A percentile compares a stretch with the other conserved stretches of the same genome.
Conservation (phyloP, 2,797 vertebrate species). For the Macropus fuliginosus region DNA sequence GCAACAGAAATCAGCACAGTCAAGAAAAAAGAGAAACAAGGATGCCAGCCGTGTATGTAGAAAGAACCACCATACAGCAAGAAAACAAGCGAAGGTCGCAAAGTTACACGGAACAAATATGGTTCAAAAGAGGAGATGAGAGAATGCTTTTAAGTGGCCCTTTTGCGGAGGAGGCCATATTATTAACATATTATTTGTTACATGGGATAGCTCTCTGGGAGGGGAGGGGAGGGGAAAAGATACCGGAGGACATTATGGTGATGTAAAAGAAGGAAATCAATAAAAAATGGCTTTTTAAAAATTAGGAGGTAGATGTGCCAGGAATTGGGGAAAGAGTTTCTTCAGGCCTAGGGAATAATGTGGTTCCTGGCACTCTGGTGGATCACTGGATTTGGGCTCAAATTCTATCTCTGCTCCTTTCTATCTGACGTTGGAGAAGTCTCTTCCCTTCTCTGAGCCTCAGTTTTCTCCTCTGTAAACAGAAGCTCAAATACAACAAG, state of each 20-base stretch:
- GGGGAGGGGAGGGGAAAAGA: neutral
- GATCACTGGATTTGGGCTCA: neutral
- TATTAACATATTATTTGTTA: neutral
- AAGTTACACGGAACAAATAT: neutral
- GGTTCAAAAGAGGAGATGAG: neutral
- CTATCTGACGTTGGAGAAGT: neutral
- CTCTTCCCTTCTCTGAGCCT: neutral
- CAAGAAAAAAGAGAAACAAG: neutral
- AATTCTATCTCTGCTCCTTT: neutral
- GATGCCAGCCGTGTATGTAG: neutral
- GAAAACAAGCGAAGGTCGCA: fast-evolving
- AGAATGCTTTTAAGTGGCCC: neutral
- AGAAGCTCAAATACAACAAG: neutral
- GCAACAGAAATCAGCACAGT: neutral
- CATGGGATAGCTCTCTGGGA: neutral
- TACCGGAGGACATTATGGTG: neutral
- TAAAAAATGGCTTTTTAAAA: neutral
- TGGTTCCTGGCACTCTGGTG: neutral
- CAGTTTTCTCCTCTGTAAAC: neutral
- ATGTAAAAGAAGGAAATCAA: neutral
- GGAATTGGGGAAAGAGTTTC: neutral
- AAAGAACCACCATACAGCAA: neutral
- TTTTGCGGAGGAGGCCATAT: neutral
- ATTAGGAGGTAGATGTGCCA: neutral
- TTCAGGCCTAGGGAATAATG: neutral